These are phyloP conservation scores for Elmis aenea DNA, from an alignment of 2,888 invertebrate genomes.

Conservation along the genomic window DNA sequence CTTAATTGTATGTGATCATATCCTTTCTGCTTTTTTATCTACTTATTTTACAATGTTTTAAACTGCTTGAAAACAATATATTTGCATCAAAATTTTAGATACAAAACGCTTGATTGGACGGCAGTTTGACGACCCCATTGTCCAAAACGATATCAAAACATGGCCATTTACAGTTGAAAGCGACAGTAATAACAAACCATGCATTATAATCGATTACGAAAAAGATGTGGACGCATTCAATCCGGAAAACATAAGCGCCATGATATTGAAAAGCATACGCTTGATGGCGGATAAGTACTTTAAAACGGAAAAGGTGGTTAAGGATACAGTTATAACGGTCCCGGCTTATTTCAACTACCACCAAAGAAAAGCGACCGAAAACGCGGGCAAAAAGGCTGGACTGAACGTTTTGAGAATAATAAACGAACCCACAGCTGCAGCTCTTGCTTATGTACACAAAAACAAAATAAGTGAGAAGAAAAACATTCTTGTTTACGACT, in stretches of 20 bases:
- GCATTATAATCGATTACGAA: conserved; percentile 66
- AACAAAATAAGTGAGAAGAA: conserved; percentile 66
- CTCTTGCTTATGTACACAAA: conserved; percentile 76
- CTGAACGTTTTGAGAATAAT: conserved; percentile 83
- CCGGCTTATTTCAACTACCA: conserved; percentile 79
- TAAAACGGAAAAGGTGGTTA: conserved; percentile 61
- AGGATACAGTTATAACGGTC: conserved; percentile 71
- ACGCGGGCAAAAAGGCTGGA: conserved; percentile 78
- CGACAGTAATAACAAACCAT: conserved; percentile 60
- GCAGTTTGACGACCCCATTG: conserved; percentile 66
- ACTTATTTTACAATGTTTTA: too few species aligned
- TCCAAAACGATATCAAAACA: conserved; percentile 74
- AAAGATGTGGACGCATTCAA: conserved; percentile 68
- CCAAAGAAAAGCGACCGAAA: conserved; percentile 79
- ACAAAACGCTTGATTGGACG: conserved; percentile 80
- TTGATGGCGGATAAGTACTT: conserved; percentile 71
- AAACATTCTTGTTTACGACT: conserved; percentile 67
- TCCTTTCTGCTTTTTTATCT: too few species aligned
- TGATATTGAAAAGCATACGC: conserved; percentile 79
- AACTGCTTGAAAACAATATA: too few species aligned
- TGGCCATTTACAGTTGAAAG: conserved; percentile 73
- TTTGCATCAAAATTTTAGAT: too few species aligned
- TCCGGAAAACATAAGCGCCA: conserved; percentile 78
- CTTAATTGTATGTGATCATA: too few species aligned
- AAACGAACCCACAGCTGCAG: conserved; percentile 85